A percentile compares a stretch with the other conserved stretches of the same genome.
These are phyloP conservation scores for Raphicerus campestris DNA, from an alignment of 2,113 vertebrate genomes.

Conservation along the genomic window DNA sequence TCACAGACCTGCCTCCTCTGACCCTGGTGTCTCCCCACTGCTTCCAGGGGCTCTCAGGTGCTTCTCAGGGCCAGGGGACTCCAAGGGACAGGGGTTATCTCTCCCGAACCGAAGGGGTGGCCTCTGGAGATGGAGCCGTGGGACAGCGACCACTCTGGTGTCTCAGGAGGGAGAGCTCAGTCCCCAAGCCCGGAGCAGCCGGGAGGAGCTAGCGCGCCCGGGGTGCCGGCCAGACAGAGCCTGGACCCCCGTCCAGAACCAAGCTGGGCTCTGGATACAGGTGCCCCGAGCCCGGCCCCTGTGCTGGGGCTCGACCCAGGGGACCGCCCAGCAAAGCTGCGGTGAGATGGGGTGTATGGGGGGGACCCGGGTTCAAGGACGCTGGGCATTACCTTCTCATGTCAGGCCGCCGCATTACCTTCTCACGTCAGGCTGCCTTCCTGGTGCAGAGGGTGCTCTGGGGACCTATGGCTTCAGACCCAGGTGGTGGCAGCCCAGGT, in stretches of 20 bases:
- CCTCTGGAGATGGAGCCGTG: not conserved
- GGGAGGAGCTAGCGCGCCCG: fast-evolving
- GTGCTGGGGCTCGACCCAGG: not conserved
- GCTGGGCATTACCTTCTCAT: slow-evolving; percentile 29
- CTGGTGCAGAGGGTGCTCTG: not conserved
- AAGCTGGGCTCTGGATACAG: not conserved
- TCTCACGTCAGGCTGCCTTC: no score
- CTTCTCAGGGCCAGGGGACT: not conserved
- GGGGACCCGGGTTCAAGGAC: not conserved
- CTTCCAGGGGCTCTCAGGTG: no score
- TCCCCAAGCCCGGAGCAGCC: not conserved
- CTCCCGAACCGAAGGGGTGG: fast-evolving
- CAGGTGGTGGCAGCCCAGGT: not conserved
- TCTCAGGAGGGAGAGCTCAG: not conserved
- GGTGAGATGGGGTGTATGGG: not conserved
- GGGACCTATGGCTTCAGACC: not conserved
- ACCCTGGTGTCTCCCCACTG: not conserved
- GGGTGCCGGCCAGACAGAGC: not conserved
- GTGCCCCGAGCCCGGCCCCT: not conserved
- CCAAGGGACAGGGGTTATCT: not conserved
- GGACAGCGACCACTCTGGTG: fast-evolving
- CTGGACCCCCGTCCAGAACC: not conserved
- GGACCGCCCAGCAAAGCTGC: not conserved
- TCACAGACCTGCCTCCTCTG: not conserved
- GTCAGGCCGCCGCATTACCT: no score